These are phyloP conservation scores for Polydrusus cervinus DNA, from an alignment of 2,888 invertebrate species.

Conservation along the genomic window DNA sequence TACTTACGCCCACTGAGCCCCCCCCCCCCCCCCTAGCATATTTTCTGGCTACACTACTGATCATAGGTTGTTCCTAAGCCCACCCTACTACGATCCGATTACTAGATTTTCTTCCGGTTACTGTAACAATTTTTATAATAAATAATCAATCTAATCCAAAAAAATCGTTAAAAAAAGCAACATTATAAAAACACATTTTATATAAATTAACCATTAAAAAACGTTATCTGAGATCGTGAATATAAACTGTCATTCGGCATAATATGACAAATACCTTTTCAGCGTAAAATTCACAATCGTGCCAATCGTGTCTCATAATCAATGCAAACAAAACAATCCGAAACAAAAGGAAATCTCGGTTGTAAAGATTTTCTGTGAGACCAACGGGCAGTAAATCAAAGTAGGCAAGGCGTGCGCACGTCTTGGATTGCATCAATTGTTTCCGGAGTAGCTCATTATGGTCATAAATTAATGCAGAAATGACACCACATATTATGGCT, in stretches of 20 bases:
- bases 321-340: conserved; percentile 24
- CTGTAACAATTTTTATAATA: too few species aligned
- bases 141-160: too few species aligned
- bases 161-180: too few species aligned
- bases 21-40: too few species aligned
- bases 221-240: neutral
- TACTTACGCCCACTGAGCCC: too few species aligned
- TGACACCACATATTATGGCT: neutral
- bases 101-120: too few species aligned
- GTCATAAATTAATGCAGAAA: conserved; percentile 30
- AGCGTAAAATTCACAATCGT: conserved; percentile 27
- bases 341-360: conserved; percentile 26
- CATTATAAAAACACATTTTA: neutral
- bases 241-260: neutral
- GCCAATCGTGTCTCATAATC: conserved; percentile 30
- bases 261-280: conserved; percentile 9
- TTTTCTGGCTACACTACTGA: too few species aligned
- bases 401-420: conserved; percentile 34
- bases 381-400: conserved; percentile 39
- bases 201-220: neutral
- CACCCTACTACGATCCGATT: too few species aligned
- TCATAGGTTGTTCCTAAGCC: too few species aligned
- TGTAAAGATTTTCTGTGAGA: conserved; percentile 26
- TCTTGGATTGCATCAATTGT: conserved; percentile 44
- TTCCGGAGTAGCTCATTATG: conserved; percentile 25